A percentile compares a stretch with the other conserved stretches of the same genome.
Evolutionary conservation across 2,888 invertebrate genomes (phyloP).

Genomic region (Dasysyrphus albostriatus): DNA sequence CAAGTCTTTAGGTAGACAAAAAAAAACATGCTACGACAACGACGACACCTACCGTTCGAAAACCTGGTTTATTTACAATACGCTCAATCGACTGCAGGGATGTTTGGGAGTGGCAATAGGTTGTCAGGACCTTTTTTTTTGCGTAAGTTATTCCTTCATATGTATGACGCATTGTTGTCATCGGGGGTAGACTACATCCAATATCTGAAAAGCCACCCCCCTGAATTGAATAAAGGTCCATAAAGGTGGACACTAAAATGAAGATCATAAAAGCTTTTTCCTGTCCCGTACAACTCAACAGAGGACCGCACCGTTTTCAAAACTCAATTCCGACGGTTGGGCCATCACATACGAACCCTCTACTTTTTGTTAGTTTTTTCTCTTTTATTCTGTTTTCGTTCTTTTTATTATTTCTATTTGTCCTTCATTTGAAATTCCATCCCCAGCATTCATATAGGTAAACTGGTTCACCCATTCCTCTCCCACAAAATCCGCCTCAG

Average conservation of each 20-base stretch:
- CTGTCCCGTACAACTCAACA: conserved; percentile 3
- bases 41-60: conserved; percentile 18
- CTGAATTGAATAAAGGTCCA: conserved; percentile 22
- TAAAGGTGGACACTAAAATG: conserved; percentile 58
- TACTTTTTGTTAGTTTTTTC: conserved; percentile 42
- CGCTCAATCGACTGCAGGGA: conserved; percentile 53
- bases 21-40: conserved; percentile 12
- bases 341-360: conserved; percentile 4
- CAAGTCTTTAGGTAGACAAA: conserved; percentile 25
- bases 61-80: conserved; percentile 35
- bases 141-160: conserved; percentile 39
- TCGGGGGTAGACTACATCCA: neutral
- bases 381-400: conserved; percentile 9
- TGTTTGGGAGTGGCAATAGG: conserved; percentile 22
- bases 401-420: conserved; percentile 50
- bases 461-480: neutral
- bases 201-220: neutral
- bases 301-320: conserved; percentile 8
- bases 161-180: conserved; percentile 58
- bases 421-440: conserved; percentile 68
- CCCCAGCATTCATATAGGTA: conserved; percentile 35
- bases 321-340: conserved; percentile 57
- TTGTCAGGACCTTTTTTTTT: conserved; percentile 42
- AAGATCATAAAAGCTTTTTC: conserved; percentile 61
- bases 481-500: neutral